Percentiles rank a stretch among this genome's conserved stretches.
These are phyloP conservation scores for Mandrillus leucophaeus DNA, from an alignment of 2,113 vertebrate species.

Conservation along the genomic window DNA sequence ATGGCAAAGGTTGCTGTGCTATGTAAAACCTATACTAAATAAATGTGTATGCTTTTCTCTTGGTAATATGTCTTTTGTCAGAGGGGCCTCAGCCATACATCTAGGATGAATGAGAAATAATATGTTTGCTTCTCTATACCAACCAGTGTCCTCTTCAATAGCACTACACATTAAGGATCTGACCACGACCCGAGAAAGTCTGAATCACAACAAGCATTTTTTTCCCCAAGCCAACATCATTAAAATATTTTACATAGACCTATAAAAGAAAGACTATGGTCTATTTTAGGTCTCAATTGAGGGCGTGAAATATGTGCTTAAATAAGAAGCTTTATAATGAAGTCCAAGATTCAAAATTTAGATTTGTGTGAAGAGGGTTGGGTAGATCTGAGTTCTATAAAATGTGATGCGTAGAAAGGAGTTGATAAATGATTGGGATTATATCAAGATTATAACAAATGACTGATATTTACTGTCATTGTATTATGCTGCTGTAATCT, in stretches of 20 bases:
- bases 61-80: not conserved
- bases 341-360: not conserved
- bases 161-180: not conserved
- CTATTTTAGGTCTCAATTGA: not conserved
- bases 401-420: not conserved
- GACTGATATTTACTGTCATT: not conserved
- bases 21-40: not conserved
- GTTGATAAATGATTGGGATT: not conserved
- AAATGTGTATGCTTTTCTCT: not conserved
- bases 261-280: not conserved
- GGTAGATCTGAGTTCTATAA: not conserved
- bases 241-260: not conserved
- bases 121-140: not conserved
- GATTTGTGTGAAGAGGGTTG: not conserved
- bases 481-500: not conserved
- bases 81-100: not conserved
- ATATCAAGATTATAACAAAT: not conserved
- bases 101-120: not conserved
- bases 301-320: not conserved
- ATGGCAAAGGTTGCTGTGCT: not conserved
- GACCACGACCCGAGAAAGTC: not conserved
- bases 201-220: not conserved
- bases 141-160: not conserved
- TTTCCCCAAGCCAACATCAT: not conserved
- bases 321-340: not conserved